Evolutionary conservation across 37 sponge, comb jelly and placozoan species (phyloP).

Genomic region (Chondrosia reniformis): DNA sequence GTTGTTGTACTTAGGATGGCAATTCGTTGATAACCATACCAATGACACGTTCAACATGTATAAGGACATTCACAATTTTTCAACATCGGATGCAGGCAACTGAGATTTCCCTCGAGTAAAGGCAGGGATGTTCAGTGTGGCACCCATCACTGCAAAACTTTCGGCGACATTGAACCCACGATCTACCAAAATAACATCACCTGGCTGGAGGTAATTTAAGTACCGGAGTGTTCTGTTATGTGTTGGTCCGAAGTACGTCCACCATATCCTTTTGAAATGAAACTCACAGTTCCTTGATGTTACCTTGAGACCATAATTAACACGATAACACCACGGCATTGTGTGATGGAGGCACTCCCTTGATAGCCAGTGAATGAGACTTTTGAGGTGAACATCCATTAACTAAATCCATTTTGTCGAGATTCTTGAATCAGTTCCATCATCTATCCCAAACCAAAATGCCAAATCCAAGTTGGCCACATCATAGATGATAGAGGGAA

Average conservation of each 20-base stretch:
- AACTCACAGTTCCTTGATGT: background rate
- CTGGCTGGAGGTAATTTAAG: background rate
- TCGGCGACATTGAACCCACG: background rate
- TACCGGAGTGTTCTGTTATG: constrained; percentile 4
- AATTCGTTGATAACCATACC: background rate
- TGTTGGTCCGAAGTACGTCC: background rate
- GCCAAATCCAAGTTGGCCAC: constrained; percentile 8
- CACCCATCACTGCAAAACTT: background rate
- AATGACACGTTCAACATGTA: constrained; percentile 6
- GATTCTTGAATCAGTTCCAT: constrained; percentile 1
- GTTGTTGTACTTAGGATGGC: background rate
- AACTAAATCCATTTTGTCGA: constrained; percentile 22
- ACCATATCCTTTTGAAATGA: constrained; percentile 12
- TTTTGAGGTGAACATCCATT: background rate
- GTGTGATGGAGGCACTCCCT: constrained; percentile 19
- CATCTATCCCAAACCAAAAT: constrained; percentile 15
- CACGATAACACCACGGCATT: constrained; percentile 25
- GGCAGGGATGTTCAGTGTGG: constrained; percentile 4
- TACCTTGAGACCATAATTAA: background rate
- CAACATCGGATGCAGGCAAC: background rate
- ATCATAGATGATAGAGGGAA: constrained; percentile 6
- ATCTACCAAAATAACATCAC: background rate
- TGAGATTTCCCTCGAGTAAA: background rate
- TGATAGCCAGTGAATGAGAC: constrained; percentile 24
- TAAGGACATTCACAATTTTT: background rate